Conservation (phyloP, 1,140 invertebrate species). For the Plutomurus gul region DNA sequence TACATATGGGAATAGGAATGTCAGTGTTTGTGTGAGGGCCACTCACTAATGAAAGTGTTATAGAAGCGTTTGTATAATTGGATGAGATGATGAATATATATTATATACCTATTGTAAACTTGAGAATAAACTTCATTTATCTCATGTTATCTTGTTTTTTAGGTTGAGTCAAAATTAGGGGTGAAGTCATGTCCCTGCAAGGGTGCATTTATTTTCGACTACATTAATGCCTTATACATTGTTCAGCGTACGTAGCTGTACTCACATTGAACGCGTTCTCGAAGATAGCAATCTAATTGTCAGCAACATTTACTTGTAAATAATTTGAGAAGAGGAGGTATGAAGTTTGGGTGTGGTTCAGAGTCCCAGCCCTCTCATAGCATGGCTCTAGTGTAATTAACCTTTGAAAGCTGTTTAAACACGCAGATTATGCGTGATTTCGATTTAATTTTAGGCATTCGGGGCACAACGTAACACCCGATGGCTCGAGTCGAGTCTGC, state of each 20-base stretch:
- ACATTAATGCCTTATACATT: too few species aligned
- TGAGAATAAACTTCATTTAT: too few species aligned
- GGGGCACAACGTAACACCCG: too few species aligned
- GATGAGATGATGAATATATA: too few species aligned
- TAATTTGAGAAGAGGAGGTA: constrained; percentile 22
- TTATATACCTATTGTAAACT: too few species aligned
- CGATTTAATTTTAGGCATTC: constrained; percentile 22
- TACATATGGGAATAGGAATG: too few species aligned
- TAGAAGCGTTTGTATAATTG: too few species aligned
- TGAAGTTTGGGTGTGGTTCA: background rate
- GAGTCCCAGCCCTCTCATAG: background rate
- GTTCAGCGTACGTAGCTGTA: too few species aligned
- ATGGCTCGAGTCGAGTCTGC: too few species aligned
- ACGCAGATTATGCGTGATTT: background rate
- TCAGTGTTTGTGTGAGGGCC: too few species aligned
- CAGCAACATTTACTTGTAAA: constrained; percentile 22
- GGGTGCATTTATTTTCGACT: background rate
- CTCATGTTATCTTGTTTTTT: background rate
- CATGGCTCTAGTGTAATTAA: background rate
- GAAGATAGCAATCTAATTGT: constrained; percentile 17
- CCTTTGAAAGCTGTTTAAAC: background rate
- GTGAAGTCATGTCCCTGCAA: background rate
- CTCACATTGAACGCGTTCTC: background rate
- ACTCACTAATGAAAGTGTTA: too few species aligned
- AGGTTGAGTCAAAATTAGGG: background rate